Base-by-base conservation (phyloP, 92 coral and sea anemone genomes). In the Hydrozoanthus gracilis region DNA sequence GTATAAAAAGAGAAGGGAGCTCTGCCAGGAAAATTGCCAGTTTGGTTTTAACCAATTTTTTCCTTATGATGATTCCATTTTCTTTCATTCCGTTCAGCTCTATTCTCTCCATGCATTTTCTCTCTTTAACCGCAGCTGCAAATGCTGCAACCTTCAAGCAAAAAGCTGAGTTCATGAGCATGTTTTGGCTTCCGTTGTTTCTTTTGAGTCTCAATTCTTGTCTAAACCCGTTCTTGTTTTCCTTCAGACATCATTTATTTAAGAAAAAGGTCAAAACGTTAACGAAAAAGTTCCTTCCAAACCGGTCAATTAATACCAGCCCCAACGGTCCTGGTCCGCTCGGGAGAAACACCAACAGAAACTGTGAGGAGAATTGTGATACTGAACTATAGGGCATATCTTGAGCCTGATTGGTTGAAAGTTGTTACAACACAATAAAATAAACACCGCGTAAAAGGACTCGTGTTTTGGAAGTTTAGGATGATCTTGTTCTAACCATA, bases 61-160 rank as follows among this genome's bases (percentile, higher is more conserved):
- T 79, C 7, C 17, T 79, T 27, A 79, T 79, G 83, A 67, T 61
- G 0, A 15, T 62, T 60, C 83, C 83, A 15, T 60, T 79, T 79
- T 44, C 83, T 47, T 79, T 79, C 18, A 52, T 79, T n/a, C 83
- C 83, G 17, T 13, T 79, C 51, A 79, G 83, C 15, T 79, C 72
- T 44, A 8, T 4, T 18, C 27, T 79, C 6, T 79, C 72, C 16
- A 3, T 16, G 44, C 15, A 60, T 1, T 45, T 44, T 27, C 47
- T 79, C 3, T 4, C 45, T 8, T 15, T 12, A 44, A 79, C 44
- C 48, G 0, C 39, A 27, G 39, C 39, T 27, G 39, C 39, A 27
- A 27, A 27, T 27, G 39, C 39, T 9, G 71, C 18, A 9, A 79
- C 83, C 44, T 13, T n/a, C 3, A 44, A 61, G 9, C 39, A 27